Base-by-base conservation (phyloP, 2,797 vertebrate genomes). In the Gallinago nigripennis region DNA sequence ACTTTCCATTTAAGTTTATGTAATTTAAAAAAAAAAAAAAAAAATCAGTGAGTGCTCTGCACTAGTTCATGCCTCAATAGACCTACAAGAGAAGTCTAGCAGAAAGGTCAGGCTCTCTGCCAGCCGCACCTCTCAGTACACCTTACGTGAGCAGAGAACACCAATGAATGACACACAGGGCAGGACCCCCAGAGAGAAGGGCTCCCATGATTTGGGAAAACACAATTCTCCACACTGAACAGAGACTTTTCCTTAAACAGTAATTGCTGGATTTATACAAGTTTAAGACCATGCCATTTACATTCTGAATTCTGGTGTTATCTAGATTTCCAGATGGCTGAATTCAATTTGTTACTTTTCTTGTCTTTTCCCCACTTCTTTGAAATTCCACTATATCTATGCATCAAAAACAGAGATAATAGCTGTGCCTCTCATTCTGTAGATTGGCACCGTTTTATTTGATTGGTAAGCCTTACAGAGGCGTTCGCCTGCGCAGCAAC, bases 191-290 rank as follows among this genome's bases (percentile, higher is more conserved):
- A 24, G 24, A 57, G 11, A 58, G 46, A 66, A 64, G 27, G 9
- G 9, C 2, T 69, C 20, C 61, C 24, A 6, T 16, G 5, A 57
- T n/a, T 12, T 27, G 17, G 27, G 63, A n/a, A 89, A 57, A 83
- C n/a, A 33, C 2, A 2, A 16, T 2, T 66, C 28, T 39, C 48
- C 13, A 3, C 1, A 1, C 0, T 28, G 33, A 79, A 13, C 2
- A 1, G 8, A 56, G 24, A 33, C 21, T 28, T 54, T 50, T 69
- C 25, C 23, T 54, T 45, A 48, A 27, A 25, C 23, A 66, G 3
- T 21, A 56, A 16, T 57, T 35, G 35, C 41, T 76, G 53, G 24
- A 80, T 73, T 64, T 68, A 60, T 17, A 20, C 3, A 45, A 20
- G 8, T 35, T 37, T n/a, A 86, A 82, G 21, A 31, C 25, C 16